A percentile compares a stretch with the other conserved stretches of the same genome.
Conservation (phyloP, 2,888 invertebrate genomes). For the Temnothorax rugatulus region DNA sequence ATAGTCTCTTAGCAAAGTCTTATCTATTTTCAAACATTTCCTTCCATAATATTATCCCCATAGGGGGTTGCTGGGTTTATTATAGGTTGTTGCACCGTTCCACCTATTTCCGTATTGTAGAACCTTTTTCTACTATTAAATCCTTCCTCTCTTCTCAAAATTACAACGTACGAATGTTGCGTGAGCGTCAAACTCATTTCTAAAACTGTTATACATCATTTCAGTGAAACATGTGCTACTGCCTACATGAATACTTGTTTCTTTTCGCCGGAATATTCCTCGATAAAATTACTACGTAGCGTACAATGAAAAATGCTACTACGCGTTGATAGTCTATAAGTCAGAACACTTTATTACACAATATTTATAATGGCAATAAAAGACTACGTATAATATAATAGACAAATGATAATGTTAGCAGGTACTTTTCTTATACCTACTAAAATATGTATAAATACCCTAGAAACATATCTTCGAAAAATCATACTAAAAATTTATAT, state of each 20-base stretch:
- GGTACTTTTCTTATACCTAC: neutral
- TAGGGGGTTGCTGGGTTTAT: no score
- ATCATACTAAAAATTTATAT: no score
- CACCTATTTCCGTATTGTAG: neutral
- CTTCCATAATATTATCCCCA: no score
- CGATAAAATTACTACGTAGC: neutral
- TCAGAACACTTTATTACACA: neutral
- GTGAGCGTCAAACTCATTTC: neutral
- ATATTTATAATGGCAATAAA: neutral
- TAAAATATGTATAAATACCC: neutral
- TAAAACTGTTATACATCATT: neutral
- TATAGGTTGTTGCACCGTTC: neutral
- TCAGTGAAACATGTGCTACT: conserved; percentile 2
- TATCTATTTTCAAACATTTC: no score
- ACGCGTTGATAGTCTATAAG: neutral
- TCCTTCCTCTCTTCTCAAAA: neutral
- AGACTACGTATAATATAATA: neutral
- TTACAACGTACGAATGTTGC: neutral
- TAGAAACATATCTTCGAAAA: no score
- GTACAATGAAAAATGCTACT: neutral
- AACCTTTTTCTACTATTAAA: neutral
- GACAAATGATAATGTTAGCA: neutral
- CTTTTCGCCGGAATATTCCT: neutral
- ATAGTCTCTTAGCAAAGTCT: no score
- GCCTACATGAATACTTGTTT: neutral